phyloP scores from a whole-genome alignment of 2,113 vertebrate genomes.

The Rousettus leschenaultii region DNA sequence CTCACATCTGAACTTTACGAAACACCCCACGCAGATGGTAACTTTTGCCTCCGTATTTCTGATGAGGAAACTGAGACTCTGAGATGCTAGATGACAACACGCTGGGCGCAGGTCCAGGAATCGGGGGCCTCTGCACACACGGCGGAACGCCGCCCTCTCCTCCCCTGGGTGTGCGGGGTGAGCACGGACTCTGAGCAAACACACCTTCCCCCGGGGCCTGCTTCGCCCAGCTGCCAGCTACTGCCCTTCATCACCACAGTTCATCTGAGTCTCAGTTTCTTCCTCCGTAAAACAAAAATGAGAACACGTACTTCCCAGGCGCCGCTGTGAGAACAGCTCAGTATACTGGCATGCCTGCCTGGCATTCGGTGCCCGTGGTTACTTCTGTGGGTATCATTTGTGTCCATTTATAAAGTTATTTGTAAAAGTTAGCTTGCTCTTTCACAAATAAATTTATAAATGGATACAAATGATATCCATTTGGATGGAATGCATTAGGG shows the following conservation, averaged over 20 bases:
- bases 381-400: neutral
- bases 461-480: too few species aligned
- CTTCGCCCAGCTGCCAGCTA: neutral
- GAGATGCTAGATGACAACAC: neutral
- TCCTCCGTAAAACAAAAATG: neutral
- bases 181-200: neutral
- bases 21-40: neutral
- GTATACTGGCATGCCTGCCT: neutral
- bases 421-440: neutral
- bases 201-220: neutral
- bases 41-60: neutral
- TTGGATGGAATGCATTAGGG: slow-evolving; percentile 51
- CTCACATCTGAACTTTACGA: neutral
- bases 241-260: neutral
- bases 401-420: neutral
- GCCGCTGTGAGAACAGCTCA: neutral
- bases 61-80: neutral
- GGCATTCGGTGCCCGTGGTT: neutral
- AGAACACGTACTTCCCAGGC: neutral
- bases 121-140: neutral
- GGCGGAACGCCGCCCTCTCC: neutral
- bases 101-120: neutral
- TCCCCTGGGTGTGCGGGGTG: neutral
- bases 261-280: neutral
- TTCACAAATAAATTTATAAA: too few species aligned